Evolutionary conservation across 2,797 vertebrate species (phyloP).

Genomic region (Lates japonicus): DNA sequence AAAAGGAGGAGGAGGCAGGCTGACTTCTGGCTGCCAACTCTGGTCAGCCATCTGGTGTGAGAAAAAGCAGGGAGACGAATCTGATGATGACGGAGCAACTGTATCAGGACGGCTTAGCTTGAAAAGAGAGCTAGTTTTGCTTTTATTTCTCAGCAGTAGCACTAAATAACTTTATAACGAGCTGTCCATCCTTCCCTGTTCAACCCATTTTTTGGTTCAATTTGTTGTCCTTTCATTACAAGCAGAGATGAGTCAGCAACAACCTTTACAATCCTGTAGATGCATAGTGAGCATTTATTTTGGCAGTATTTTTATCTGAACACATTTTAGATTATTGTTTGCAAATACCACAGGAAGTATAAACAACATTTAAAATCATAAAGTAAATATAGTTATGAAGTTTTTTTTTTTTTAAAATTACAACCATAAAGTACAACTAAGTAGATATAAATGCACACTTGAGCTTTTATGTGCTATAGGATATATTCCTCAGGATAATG

Average conservation of each 20-base stretch:
- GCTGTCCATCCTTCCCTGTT: not conserved
- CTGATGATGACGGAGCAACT: constrained; percentile 47
- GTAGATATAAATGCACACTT: not conserved
- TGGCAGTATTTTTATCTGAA: not conserved
- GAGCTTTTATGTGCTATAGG: not conserved
- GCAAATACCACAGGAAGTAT: not conserved
- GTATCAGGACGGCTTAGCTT: constrained; percentile 26
- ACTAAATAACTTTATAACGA: constrained; percentile 17
- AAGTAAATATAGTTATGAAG: too few relatives aligned
- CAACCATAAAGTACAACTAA: not conserved
- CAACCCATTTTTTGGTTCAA: not conserved
- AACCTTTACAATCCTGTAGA: not conserved
- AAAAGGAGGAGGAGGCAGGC: constrained; percentile 50
- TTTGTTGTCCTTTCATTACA: constrained; percentile 1
- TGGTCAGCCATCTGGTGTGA: constrained; percentile 65
- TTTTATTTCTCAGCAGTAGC: not conserved
- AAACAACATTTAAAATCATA: not conserved
- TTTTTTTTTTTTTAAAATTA: too few relatives aligned
- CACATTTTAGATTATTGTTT: not conserved
- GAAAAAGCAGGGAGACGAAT: constrained; percentile 60
- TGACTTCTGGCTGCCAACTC: constrained; percentile 79
- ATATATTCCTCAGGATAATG: not conserved
- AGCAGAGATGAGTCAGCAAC: not conserved
- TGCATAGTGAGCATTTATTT: not conserved
- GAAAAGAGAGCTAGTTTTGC: constrained; percentile 21